These are phyloP conservation scores for Amblyraja radiata DNA, from an alignment of 2,797 vertebrate species.

Conservation along the genomic window DNA sequence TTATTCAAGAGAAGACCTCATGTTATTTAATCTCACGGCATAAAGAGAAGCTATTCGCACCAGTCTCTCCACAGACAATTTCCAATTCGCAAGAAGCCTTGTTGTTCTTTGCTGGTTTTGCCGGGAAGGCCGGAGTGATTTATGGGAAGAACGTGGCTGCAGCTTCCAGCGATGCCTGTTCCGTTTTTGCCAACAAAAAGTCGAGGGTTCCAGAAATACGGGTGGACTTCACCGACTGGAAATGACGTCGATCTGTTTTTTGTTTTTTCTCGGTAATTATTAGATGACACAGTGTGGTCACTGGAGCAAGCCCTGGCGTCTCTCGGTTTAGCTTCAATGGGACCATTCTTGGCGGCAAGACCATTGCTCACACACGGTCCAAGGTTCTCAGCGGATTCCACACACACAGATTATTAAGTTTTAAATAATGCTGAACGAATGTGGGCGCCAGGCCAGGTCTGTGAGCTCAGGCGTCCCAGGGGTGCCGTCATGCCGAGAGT, in stretches of 20 bases:
- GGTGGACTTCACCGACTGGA: background rate
- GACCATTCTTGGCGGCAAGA: background rate
- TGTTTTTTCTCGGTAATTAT: background rate
- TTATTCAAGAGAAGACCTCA: background rate
- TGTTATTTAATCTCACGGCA: background rate
- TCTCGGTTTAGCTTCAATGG: background rate
- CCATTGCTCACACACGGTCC: background rate
- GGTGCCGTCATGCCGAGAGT: background rate
- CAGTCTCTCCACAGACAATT: slow-evolving; percentile 6
- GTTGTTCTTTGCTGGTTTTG: slow-evolving; percentile 24
- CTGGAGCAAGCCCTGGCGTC: background rate
- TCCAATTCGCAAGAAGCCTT: slow-evolving; percentile 16
- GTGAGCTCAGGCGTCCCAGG: background rate
- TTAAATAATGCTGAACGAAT: slow-evolving; percentile 9
- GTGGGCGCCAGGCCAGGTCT: background rate
- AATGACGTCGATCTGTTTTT: slow-evolving; percentile 6
- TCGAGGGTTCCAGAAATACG: background rate
- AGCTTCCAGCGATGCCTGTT: background rate
- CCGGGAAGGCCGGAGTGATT: slow-evolving; percentile 21
- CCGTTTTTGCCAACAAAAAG: background rate
- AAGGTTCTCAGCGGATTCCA: background rate
- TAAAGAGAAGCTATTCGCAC: background rate
- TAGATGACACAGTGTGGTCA: background rate
- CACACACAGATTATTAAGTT: slow-evolving; percentile 3
- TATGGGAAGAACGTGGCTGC: background rate